phyloP scores from a whole-genome alignment of 2,113 vertebrate genomes.

The Coreoperca whiteheadi region DNA sequence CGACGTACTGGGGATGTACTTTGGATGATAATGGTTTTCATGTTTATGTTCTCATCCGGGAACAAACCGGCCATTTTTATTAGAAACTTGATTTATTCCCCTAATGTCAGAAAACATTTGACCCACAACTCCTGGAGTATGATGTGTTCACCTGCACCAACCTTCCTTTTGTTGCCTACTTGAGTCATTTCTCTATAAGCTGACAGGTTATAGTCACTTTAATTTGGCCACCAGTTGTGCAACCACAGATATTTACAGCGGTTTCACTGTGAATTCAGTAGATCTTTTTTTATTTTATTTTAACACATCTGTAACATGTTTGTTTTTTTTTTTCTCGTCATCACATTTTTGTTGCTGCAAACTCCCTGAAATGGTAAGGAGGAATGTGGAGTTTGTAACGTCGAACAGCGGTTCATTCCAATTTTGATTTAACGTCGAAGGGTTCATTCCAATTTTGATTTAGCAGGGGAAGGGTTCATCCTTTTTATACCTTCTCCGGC shows the following conservation, averaged over 20 bases:
- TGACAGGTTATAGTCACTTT: not conserved
- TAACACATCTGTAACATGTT: not conserved
- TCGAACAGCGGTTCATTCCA: not conserved
- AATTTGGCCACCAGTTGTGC: not conserved
- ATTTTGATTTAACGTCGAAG: too few relatives aligned
- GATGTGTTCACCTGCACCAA: not conserved
- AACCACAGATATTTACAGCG: not conserved
- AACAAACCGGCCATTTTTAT: not conserved
- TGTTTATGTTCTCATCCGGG: not conserved
- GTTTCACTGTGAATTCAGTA: not conserved
- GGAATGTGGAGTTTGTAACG: not conserved
- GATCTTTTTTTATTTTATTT: not conserved
- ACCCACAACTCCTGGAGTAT: not conserved
- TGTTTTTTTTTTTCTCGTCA: not conserved
- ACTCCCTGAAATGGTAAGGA: not conserved
- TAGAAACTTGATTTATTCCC: not conserved
- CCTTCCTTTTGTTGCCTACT: not conserved
- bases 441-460: too few relatives aligned
- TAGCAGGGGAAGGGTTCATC: not conserved
- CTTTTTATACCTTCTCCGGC: too few relatives aligned
- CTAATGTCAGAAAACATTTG: too few relatives aligned
- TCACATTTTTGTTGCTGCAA: not conserved
- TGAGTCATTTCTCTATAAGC: too few relatives aligned
- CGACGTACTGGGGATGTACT: not conserved
- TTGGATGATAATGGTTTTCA: not conserved